phyloP scores from a whole-genome alignment of 2,888 invertebrate genomes.

The Apamea epomidion region DNA sequence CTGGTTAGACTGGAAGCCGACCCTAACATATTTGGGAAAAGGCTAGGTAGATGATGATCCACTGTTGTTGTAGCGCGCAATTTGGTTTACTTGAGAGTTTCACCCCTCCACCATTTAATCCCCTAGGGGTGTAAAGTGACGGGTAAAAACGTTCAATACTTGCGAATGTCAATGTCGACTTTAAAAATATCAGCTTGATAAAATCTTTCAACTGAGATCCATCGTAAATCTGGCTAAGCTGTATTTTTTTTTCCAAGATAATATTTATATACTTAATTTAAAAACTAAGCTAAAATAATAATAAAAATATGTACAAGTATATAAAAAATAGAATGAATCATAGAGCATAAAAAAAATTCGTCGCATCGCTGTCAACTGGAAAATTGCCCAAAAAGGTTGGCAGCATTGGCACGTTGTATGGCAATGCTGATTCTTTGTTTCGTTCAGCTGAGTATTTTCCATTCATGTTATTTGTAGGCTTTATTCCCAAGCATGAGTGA shows the following conservation, averaged over 20 bases:
- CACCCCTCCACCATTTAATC: background rate
- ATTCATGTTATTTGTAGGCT: background rate
- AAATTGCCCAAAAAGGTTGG: background rate
- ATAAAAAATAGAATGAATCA: background rate
- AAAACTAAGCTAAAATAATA: background rate
- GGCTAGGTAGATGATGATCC: no score
- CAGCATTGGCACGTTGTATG: background rate
- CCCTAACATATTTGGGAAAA: no score
- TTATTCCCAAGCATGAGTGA: background rate
- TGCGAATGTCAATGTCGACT: background rate
- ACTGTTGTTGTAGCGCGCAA: background rate
- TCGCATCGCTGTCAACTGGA: no score
- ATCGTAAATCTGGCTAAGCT: background rate
- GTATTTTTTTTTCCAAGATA: no score
- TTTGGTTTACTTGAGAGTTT: background rate
- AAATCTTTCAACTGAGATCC: background rate
- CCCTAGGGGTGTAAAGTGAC: background rate
- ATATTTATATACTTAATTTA: background rate
- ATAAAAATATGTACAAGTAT: background rate
- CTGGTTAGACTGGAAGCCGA: no score
- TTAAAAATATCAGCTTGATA: background rate
- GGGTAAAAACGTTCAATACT: background rate
- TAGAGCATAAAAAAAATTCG: background rate
- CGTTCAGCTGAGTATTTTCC: background rate
- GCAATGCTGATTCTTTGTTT: background rate